phyloP scores from a whole-genome alignment of 2,888 invertebrate genomes.

The Tanypteryx hageni region DNA sequence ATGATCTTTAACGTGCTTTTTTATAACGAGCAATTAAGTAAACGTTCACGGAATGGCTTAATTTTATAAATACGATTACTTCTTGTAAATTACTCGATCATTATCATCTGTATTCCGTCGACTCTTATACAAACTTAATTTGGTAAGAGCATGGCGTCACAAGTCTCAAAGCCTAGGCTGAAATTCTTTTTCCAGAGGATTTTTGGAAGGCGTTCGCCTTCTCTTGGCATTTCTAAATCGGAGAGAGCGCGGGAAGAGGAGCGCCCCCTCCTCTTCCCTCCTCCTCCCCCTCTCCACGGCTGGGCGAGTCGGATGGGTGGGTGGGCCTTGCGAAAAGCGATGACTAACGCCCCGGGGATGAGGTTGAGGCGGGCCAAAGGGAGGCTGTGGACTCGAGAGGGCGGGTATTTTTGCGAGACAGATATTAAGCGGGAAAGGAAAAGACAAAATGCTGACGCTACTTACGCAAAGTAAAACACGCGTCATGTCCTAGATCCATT shows the following conservation, averaged over 20 bases:
- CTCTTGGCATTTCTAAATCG: slow-evolving; percentile 13
- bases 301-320: background rate
- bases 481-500: no score
- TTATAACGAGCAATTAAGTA: no score
- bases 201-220: background rate
- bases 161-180: no score
- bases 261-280: background rate
- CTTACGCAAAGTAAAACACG: no score
- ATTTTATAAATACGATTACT: no score
- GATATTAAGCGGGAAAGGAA: background rate
- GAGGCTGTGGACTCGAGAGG: background rate
- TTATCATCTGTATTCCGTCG: no score
- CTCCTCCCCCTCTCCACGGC: background rate
- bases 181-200: background rate
- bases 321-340: background rate
- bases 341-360: background rate
- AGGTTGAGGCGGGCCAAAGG: background rate
- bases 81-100: no score
- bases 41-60: no score
- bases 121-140: no score
- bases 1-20: no score
- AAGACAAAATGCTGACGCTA: background rate
- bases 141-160: no score
- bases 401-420: background rate
- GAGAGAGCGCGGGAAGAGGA: background rate